Base-by-base conservation (phyloP, 2,113 vertebrate species). In the Choloepus hoffmanni region DNA sequence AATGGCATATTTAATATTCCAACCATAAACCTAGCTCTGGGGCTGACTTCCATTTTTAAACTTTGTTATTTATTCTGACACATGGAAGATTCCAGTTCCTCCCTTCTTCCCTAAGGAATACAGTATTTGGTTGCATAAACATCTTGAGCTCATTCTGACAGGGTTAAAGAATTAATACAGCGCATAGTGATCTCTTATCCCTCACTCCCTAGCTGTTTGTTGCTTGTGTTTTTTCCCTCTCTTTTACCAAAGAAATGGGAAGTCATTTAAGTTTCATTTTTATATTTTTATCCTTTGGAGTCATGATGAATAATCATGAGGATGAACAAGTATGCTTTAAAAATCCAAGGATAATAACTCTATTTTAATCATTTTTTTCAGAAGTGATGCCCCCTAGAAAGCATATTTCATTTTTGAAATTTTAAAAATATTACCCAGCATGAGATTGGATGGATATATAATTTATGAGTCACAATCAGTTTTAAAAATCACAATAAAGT, bases 211-310 rank as follows among this genome's bases (percentile, higher is more conserved):
- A 21, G 33, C 13, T 76, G 45, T 36, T 36, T 36, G 36, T 28
- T 88, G 3, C 67, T 83, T 89, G 73, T 30, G 76, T 43, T 96
- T 43, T 97, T 93, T 68, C 26, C 48, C 36, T 36, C 4, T 85
- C 30, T 60, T 77, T 19, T 40, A 50, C 65, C 95, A 43, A 55
- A 89, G 62, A 95, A 94, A 89, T 85, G 84, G 76, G 95, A 97
- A 85, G 26, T 94, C 50, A 98, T 94, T 97, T 97, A 97, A 97
- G 19, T 90, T 94, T 96, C 10, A 5, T 26, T 95, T 98, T 97
- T 95, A 92, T 84, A 5, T 30, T 95, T 98, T 97, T 95, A 92
- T 84, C 50, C 92, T 97, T 91, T 96, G 45, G 58, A 97, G 58
- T 95, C 92, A 97, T 93, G 60, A 97, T 93, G 95, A 97, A 97